Conservation (phyloP, 1,140 invertebrate genomes). For the Eumaeus atala region DNA sequence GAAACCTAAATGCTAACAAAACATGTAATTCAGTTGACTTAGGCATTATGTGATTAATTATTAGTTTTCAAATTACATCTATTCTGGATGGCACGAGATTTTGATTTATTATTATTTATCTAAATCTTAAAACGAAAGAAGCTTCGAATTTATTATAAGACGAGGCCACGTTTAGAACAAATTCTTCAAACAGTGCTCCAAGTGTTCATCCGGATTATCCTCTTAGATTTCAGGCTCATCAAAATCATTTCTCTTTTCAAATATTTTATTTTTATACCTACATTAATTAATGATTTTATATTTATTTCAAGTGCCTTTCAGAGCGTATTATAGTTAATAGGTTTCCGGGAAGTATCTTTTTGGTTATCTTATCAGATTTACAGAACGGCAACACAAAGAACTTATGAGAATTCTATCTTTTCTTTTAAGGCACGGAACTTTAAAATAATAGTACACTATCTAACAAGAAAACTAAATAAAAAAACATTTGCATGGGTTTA, state of each 20-base stretch:
- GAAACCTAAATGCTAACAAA: background rate
- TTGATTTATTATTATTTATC: background rate
- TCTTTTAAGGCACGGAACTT: too few relatives aligned
- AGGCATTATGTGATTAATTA: background rate
- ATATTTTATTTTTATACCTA: slow-evolving; percentile 3
- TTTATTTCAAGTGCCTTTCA: too few relatives aligned
- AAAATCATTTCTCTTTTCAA: background rate
- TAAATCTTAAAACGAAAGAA: background rate
- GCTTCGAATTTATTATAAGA: background rate
- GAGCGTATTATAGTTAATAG: too few relatives aligned
- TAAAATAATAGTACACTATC: too few relatives aligned
- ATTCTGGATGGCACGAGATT: background rate
- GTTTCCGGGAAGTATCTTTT: too few relatives aligned
- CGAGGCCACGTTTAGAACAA: slow-evolving; percentile 1
- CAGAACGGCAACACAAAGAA: too few relatives aligned
- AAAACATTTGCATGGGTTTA: too few relatives aligned
- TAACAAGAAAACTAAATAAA: too few relatives aligned
- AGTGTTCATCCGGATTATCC: background rate
- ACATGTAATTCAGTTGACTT: background rate
- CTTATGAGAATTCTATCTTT: too few relatives aligned
- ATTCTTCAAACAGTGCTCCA: background rate
- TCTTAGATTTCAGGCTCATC: background rate
- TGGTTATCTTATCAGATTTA: too few relatives aligned
- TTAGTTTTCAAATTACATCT: background rate
- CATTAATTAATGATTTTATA: too few relatives aligned